Base-by-base conservation (phyloP, 2,113 vertebrate species). In the Suricata suricatta region DNA sequence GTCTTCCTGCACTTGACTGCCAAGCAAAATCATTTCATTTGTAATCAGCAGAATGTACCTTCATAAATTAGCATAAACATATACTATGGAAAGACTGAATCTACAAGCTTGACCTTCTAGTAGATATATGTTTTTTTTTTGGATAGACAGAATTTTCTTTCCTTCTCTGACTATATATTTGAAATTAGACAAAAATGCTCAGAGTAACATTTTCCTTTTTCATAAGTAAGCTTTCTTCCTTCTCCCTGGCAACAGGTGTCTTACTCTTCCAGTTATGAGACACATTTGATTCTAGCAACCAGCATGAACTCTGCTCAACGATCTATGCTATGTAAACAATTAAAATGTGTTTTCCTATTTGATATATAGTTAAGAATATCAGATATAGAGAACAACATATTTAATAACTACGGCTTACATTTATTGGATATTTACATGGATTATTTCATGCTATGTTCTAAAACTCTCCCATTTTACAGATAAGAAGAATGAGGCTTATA, bases 11-110 rank as follows among this genome's bases (percentile, higher is more conserved):
- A 93, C 60, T 76, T 97, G 21, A 94, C 64, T 94, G 80, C 52
- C 88, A 94, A 97, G 72, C 29, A 97, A 96, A 95, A 82, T 66
- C 17, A 97, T 97, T 96, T 66, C 35, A 63, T 96, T 94, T 97
- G 41, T 97, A 98, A 97, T 91, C 64, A 97, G 54, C 69, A 95
- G 44, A 91, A 95, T 63, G 21, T 74, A 90, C 41, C 96, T 96
- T 52, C 41, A 82, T 95, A 97, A 98, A 97, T 98, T 94, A 97
- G 13, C 33, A 93, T 95, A 89, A 25, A 64, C 5, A 19, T 86
- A 92, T 93, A 94, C 29, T 33, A 90, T 14, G 93, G 84, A 88
- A 96, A 94, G 72, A 86, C 50, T 90, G 92, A 97, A 89, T 95
- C 35, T 86, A 96, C 84, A 98, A 95, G 52, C 6, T 68, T 96